These are phyloP conservation scores for Perccottus glenii DNA, from an alignment of 2,113 vertebrate genomes.

Conservation along the genomic window DNA sequence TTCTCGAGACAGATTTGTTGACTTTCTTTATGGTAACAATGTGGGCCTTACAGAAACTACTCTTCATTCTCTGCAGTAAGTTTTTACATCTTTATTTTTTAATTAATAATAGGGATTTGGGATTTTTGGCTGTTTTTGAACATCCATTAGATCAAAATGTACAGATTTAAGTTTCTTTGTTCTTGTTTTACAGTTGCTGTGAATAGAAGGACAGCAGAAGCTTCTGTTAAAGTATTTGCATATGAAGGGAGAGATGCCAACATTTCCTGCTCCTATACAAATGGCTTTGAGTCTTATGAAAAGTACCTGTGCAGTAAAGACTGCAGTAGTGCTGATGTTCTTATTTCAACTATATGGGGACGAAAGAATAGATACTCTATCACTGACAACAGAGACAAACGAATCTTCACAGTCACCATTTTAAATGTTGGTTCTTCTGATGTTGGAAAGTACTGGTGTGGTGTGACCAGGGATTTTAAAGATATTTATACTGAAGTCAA, in stretches of 20 bases:
- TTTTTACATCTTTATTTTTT: neutral
- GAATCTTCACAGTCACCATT: constrained; percentile 11
- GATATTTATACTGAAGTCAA: constrained; percentile 41
- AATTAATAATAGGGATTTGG: neutral
- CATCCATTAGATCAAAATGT: too few species aligned
- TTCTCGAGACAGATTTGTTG: too few species aligned
- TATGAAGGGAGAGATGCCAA: constrained; percentile 6
- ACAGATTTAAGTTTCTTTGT: neutral
- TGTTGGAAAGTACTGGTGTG: constrained; percentile 49
- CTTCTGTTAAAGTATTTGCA: constrained; percentile 9
- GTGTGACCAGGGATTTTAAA: neutral
- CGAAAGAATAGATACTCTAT: constrained; percentile 16
- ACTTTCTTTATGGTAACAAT: neutral
- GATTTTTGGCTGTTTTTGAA: neutral
- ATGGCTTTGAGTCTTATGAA: constrained; percentile 22
- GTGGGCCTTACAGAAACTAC: constrained; percentile 6
- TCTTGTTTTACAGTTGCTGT: neutral
- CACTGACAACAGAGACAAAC: neutral
- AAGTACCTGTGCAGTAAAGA: constrained; percentile 48
- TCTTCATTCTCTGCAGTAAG: constrained; percentile 42
- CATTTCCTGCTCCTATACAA: constrained; percentile 11
- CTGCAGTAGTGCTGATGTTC: constrained; percentile 15
- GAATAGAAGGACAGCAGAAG: constrained; percentile 2
- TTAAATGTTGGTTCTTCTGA: neutral
- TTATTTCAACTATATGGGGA: neutral